phyloP scores from a whole-genome alignment of 2,113 vertebrate genomes.

The Diphyllodes magnificus region DNA sequence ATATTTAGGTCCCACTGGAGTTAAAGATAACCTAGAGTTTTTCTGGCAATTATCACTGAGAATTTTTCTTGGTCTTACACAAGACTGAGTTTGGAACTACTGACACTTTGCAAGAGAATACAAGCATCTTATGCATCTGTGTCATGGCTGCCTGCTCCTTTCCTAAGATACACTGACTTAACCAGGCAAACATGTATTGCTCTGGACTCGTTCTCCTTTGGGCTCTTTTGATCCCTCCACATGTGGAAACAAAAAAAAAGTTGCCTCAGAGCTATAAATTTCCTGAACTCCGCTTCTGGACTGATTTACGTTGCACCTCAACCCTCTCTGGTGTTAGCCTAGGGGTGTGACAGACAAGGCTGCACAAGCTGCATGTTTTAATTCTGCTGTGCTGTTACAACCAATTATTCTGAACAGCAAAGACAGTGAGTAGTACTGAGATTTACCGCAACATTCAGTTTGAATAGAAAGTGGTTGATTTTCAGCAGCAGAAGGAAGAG shows the following conservation, averaged over 20 bases:
- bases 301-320: not conserved
- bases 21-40: not conserved
- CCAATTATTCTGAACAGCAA: not conserved
- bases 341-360: not conserved
- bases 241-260: not conserved
- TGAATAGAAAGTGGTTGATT: not conserved
- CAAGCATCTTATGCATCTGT: not conserved
- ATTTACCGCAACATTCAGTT: not conserved
- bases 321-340: not conserved
- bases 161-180: not conserved
- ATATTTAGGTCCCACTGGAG: not conserved
- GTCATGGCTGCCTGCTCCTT: not conserved
- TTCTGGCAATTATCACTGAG: not conserved
- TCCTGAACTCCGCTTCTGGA: not conserved
- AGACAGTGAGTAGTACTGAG: not conserved
- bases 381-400: not conserved
- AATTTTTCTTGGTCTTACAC: not conserved
- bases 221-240: not conserved
- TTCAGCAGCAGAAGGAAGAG: not conserved
- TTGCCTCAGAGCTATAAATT: not conserved
- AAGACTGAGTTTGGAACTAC: not conserved
- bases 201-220: rapidly evolving
- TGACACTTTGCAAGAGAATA: not conserved
- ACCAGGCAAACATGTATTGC: not conserved
- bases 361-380: not conserved